Conservation (phyloP, 2,888 invertebrate species). For the Podotricha telesiphe region DNA sequence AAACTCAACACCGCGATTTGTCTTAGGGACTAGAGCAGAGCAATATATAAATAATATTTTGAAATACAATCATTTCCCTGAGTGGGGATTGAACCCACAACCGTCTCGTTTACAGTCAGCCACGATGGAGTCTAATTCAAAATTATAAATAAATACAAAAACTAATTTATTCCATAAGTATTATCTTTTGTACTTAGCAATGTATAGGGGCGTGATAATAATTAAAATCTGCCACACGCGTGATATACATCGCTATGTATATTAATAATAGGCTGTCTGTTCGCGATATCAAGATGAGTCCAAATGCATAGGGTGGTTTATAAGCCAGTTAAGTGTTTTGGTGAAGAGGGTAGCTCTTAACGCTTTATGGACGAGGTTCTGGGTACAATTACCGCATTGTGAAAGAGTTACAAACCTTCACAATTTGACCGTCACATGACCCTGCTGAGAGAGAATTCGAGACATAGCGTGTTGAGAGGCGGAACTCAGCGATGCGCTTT, state of each 20-base stretch:
- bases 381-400: background rate
- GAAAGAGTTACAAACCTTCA: too few relatives aligned
- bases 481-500: too few relatives aligned
- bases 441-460: too few relatives aligned
- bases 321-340: constrained; percentile 27
- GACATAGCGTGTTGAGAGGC: too few relatives aligned
- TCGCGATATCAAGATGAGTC: constrained; percentile 47
- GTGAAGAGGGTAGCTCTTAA: background rate
- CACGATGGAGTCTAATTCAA: too few relatives aligned
- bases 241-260: constrained; percentile 46
- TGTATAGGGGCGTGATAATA: constrained; percentile 43
- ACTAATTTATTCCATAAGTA: constrained; percentile 9
- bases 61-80: too few relatives aligned
- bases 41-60: too few relatives aligned
- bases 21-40: too few relatives aligned
- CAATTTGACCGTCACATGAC: too few relatives aligned
- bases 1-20: too few relatives aligned
- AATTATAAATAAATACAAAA: background rate
- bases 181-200: constrained; percentile 12
- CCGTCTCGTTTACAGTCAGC: too few relatives aligned
- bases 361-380: background rate
- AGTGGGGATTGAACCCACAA: too few relatives aligned
- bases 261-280: constrained; percentile 46
- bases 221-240: constrained; percentile 50
- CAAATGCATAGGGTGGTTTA: constrained; percentile 30